Evolutionary conservation across 2,888 invertebrate species (phyloP), one percentile per base, ranked within the genome.

Genomic region (Hoplodrina ambigua): DNA sequence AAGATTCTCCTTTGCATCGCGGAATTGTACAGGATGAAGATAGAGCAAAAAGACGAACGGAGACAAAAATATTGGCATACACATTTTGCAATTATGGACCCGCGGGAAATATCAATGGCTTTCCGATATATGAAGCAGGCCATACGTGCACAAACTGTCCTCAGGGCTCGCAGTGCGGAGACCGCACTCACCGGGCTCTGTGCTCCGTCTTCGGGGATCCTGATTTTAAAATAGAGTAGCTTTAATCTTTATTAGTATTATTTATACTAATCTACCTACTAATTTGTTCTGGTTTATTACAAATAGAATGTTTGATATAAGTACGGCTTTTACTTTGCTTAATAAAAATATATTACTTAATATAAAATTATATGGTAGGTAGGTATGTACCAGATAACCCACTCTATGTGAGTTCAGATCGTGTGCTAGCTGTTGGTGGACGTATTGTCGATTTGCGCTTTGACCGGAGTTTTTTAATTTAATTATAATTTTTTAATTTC

Each of bases 1-100:
- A 81, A 19, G 92, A 92, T 44, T 93, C 94, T 0, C 91, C 93
- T 10, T 83, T 95, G 56, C 89, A 94, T 71, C 90, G 95, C 2
- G 95, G 94, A 0, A 68, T 87, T 52, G 50, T 86, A 3, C 82
- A 84, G 4, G 79, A 75, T 0, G 82, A 72, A 10, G 76, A 69
- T 5, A 81, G 77, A 15, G 76, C 81, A 17, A 86, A 81, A 37
- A 86, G 81, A 62, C 83, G 86, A 4, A 86, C 85, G 58, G 92
- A 93, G n/a, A 83, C 91, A 0, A 92, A 90, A 67, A 91, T 95
- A 67, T 86, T 95, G 61, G 94, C 94, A 0, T 94, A 91, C 72
- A 95, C 95, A 3, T 91, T 95, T 85, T 96, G 96, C 80, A 95
- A 96, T 78, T 96, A 96, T 74, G 96, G 95, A 0, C 96, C 96